Evolutionary conservation across 1,140 invertebrate species (phyloP), one percentile per base, ranked within the genome.

Genomic region (Aphaenogaster rudis): DNA sequence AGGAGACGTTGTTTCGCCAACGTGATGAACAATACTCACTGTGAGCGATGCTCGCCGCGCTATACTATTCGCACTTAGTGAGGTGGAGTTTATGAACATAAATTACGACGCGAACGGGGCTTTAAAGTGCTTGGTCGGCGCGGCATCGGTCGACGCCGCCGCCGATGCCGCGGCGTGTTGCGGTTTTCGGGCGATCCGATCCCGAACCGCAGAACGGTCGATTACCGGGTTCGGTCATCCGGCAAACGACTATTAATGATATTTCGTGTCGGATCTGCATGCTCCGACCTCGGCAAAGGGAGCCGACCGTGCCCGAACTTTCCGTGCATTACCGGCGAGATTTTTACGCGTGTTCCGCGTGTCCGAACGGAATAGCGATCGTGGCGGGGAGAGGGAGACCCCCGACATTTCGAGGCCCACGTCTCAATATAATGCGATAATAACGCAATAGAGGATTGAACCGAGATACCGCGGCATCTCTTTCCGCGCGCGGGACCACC

Each of bases 181-280:
- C 88, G 94, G 94, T 94, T 91, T 93, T 93, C 89, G 91, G 89
- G 57, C 88, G 91, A 92, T 92, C 89, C 88, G 88, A 91, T 79
- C 93, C 69, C 77, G 93, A 92, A 94, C 93, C 92, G 90, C 92
- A 91, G 88, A 88, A 79, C 81, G 86, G 87, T 88, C 94, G 90
- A 94, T 95, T 95, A 95, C 93, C 89, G 86, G 82, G 92, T 91
- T 93, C 94, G 93, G 92, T 93, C 94, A 95, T 95, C 94, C 94
- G 93, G 94, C 92, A 95, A 95, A 95, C 94, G 94, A 94, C 94
- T 94, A 95, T 95, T 95, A 95, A 95, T 95, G 91, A 94, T 93
- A 93, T 93, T 94, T 93, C 93, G 89, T 93, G 92, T 93, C 90
- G 91, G 94, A 94, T 94, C 93, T 94, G 94, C 94, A 94, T 93